Conservation (phyloP, 1,140 invertebrate species). For the Maniola jurtina region DNA sequence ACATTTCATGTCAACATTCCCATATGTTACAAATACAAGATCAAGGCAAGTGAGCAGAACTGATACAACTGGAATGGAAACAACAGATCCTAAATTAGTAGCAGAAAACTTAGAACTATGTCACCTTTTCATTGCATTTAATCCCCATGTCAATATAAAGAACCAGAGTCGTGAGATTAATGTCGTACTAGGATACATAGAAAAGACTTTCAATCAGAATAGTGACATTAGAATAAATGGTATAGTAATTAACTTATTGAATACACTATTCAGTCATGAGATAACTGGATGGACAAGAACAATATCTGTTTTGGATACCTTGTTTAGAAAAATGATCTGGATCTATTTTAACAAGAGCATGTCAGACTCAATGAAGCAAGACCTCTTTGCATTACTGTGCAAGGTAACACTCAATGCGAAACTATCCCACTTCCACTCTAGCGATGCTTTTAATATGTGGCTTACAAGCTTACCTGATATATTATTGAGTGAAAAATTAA, state of each 20-base stretch:
- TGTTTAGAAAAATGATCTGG: constrained; percentile 69
- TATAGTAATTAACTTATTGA: constrained; percentile 62
- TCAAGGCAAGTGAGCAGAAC: constrained; percentile 41
- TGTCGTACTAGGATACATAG: constrained; percentile 69
- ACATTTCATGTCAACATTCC: constrained; percentile 78
- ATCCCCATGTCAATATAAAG: constrained; percentile 64
- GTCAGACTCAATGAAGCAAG: constrained; percentile 53
- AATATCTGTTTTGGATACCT: constrained; percentile 47
- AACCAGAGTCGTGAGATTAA: constrained; percentile 53
- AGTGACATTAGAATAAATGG: constrained; percentile 45
- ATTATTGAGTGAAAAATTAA: constrained; percentile 60
- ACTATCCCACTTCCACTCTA: constrained; percentile 59
- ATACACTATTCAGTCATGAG: constrained; percentile 62
- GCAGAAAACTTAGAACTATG: constrained; percentile 78
- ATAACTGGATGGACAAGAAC: constrained; percentile 61
- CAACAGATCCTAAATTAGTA: constrained; percentile 72
- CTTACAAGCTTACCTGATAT: constrained; percentile 71
- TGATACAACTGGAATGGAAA: constrained; percentile 42
- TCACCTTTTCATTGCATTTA: constrained; percentile 73
- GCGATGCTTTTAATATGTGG: constrained; percentile 65
- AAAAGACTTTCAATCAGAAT: constrained; percentile 62
- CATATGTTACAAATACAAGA: constrained; percentile 72
- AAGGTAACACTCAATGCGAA: constrained; percentile 69
- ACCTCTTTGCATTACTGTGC: constrained; percentile 71
- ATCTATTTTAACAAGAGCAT: constrained; percentile 63